Percentiles rank a stretch among this genome's conserved stretches.
Conservation (phyloP, 2,113 vertebrate genomes). For the Pelmatolapia mariae region DNA sequence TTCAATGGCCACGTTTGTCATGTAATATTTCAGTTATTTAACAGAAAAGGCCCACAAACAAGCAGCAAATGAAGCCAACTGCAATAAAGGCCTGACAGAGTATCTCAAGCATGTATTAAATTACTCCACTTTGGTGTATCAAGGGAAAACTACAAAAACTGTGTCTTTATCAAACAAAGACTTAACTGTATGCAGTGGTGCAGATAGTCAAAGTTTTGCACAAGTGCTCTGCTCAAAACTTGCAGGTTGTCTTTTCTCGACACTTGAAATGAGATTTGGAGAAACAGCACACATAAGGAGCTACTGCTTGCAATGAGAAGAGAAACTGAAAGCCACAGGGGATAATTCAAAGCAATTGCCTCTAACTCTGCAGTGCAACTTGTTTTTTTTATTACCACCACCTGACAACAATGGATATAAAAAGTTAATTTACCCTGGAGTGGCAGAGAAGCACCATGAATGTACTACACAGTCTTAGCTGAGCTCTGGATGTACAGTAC, state of each 20-base stretch:
- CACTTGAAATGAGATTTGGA: neutral
- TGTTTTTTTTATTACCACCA: neutral
- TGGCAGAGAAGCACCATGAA: neutral
- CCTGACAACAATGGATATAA: neutral
- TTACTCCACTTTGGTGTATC: neutral
- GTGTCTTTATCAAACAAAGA: neutral
- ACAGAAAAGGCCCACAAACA: too few species aligned
- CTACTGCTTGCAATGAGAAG: neutral
- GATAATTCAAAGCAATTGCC: neutral
- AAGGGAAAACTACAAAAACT: neutral
- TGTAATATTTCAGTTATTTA: too few species aligned
- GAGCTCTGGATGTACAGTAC: rapidly evolving
- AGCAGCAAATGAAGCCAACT: too few species aligned
- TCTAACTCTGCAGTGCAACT: neutral
- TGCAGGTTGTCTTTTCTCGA: rapidly evolving
- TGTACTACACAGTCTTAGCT: too few species aligned
- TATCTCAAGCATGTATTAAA: neutral
- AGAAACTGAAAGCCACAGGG: rapidly evolving
- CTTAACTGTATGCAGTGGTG: neutral
- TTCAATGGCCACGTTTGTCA: too few species aligned
- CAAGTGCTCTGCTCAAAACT: neutral
- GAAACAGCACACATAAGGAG: neutral
- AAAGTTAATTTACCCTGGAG: neutral
- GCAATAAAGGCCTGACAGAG: rapidly evolving
- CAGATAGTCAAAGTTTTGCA: neutral